Base-by-base conservation (phyloP, 2,888 invertebrate genomes). In the Phyllotreta cruciferae region DNA sequence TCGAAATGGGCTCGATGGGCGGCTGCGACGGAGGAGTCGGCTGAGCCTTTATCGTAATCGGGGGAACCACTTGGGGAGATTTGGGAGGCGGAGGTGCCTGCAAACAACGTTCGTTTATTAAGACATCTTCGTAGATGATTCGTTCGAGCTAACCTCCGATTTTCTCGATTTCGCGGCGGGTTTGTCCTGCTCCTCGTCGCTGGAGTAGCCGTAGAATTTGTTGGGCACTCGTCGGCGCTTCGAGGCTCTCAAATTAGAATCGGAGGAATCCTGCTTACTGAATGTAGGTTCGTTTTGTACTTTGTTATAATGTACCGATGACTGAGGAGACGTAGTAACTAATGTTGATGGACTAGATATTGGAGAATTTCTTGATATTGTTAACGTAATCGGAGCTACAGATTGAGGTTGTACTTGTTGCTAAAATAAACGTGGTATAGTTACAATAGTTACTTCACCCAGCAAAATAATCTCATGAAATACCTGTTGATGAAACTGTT, bases 141-240 rank as follows among this genome's bases (percentile, higher is more conserved):
- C n/a, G n/a, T n/a, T n/a, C n/a, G n/a, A n/a, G n/a, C n/a, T 65
- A 42, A 71, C 70, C 62, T 91, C 90, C 66, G 88, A 86, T 77
- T 91, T 91, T 62, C 88, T 84, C 91, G 91, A 92, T 72, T 91
- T 91, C 0, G 89, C 88, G 2, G 87, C 86, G 80, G 66, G 63
- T 60, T 77, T 82, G 5, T 84, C 87, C 10, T 85, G 83, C 67
- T 93, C 93, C 73, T 93, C 93, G 71, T 93, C 93, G 77, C 93
- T 93, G 0, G 93, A 91, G 77, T 93, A 93, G 0, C 93, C 94
- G 76, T 93, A 94, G 78, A 94, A 94, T 75, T 90, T 91, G 75
- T 93, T 93, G 0, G 92, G 93, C 35, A 93, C 89, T 42, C 93
- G 82, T 73, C 91, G 85, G 64, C 93, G 86, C 80, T 93, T 93